Conservation (phyloP, 1,140 invertebrate species). For the Bicyclus anynana region DNA sequence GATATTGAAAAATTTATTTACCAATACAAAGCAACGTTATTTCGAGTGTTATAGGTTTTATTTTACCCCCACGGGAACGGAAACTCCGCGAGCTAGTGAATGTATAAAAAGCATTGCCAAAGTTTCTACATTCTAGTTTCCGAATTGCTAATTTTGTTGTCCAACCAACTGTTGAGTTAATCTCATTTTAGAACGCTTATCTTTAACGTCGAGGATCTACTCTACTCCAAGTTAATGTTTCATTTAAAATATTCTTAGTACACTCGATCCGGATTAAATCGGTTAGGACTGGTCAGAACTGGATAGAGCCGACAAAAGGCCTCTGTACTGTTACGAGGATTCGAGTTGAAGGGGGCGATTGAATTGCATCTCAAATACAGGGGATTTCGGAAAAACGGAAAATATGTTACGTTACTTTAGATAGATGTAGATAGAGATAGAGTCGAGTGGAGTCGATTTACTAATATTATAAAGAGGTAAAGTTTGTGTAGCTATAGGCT, state of each 20-base stretch:
- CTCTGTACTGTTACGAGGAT: conserved; percentile 8
- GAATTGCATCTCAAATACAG: conserved; percentile 3
- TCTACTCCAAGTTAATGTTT: background rate
- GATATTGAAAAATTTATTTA: too few species aligned
- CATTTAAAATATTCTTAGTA: background rate
- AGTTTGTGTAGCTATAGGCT: too few species aligned
- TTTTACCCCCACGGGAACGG: too few species aligned
- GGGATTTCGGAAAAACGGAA: too few species aligned
- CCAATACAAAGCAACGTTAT: too few species aligned
- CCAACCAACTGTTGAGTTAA: background rate
- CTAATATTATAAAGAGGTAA: too few species aligned
- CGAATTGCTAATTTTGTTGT: background rate
- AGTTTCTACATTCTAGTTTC: background rate
- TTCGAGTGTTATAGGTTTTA: too few species aligned
- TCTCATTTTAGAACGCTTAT: too few species aligned
- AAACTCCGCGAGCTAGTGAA: background rate
- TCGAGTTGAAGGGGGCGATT: conserved; percentile 9
- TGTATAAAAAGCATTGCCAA: background rate
- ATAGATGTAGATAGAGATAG: too few species aligned
- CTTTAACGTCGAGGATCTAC: too few species aligned
- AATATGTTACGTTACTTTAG: too few species aligned
- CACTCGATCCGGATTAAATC: background rate
- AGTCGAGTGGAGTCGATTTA: too few species aligned
- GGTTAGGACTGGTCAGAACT: background rate
- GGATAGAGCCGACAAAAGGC: conserved; percentile 2